These are phyloP conservation scores for Mimumesa dahlbomi DNA, from an alignment of 2,888 invertebrate species.

Conservation along the genomic window DNA sequence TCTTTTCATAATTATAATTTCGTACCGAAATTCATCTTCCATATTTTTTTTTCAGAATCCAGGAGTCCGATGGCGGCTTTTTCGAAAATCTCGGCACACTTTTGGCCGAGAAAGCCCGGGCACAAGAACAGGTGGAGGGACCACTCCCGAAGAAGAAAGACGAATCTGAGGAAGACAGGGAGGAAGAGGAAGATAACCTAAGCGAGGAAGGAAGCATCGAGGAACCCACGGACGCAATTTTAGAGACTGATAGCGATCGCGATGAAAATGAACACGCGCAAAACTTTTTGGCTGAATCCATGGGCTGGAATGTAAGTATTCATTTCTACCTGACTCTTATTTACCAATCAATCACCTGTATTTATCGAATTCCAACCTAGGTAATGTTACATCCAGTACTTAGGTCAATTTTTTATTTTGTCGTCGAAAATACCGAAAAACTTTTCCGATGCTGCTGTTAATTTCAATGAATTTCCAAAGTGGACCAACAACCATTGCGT, in stretches of 20 bases:
- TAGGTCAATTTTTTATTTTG: no score
- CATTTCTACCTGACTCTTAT: no score
- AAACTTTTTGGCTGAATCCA: constrained; percentile 84
- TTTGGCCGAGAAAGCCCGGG: constrained; percentile 79
- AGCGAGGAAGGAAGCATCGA: constrained; percentile 65
- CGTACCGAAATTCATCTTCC: no score
- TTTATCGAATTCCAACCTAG: no score
- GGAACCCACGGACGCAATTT: constrained; percentile 81
- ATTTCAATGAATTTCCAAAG: no score
- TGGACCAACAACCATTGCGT: neutral
- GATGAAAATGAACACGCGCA: constrained; percentile 84
- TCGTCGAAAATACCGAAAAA: no score
- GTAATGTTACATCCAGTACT: no score
- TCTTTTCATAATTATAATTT: no score
- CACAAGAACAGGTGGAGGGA: constrained; percentile 70
- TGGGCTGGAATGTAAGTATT: constrained; percentile 90
- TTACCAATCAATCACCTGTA: no score
- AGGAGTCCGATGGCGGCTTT: constrained; percentile 91
- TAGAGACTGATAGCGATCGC: constrained; percentile 85
- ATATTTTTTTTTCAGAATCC: constrained; percentile 85
- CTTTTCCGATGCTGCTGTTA: no score
- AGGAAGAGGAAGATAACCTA: constrained; percentile 67
- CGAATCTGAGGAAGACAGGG: constrained; percentile 79
- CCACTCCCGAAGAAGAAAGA: constrained; percentile 71
- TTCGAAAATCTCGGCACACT: constrained; percentile 91